Evolutionary conservation across 1,140 invertebrate species (phyloP).

Genomic region (Hormaphis cornu): DNA sequence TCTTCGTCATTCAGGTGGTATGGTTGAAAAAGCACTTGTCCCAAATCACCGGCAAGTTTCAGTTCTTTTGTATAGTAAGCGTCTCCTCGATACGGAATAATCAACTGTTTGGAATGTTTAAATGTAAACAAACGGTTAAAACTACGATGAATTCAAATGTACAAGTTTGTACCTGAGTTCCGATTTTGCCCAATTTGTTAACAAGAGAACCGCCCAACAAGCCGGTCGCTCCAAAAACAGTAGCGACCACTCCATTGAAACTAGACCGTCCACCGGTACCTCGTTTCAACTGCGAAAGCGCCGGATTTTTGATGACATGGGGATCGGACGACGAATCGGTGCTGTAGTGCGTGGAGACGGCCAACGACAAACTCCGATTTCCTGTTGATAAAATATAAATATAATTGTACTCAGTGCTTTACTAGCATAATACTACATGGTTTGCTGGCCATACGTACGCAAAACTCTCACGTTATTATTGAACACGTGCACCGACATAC

Average conservation of each 20-base stretch:
- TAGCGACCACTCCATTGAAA: conserved; percentile 92
- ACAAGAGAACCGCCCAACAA: conserved; percentile 77
- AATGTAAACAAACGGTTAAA: not conserved
- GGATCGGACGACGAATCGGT: not conserved
- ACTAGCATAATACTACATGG: not conserved
- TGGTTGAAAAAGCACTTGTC: conserved; percentile 86
- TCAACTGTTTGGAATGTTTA: conserved; percentile 54
- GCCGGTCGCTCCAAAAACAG: conserved; percentile 89
- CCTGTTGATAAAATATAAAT: not conserved
- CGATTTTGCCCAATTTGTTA: conserved; percentile 79
- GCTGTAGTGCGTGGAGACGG: conserved; percentile 7
- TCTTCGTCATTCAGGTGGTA: conserved; percentile 80
- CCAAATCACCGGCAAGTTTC: conserved; percentile 85
- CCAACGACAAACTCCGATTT: conserved; percentile 1
- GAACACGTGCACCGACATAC: conserved; percentile 3
- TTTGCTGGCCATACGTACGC: not conserved
- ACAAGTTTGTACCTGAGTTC: conserved; percentile 56
- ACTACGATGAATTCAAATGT: not conserved
- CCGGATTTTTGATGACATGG: conserved; percentile 44
- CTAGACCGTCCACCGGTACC: conserved; percentile 90
- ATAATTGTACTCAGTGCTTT: not conserved
- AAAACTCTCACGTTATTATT: not conserved
- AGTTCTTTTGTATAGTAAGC: conserved; percentile 63
- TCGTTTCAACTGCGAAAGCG: conserved; percentile 59
- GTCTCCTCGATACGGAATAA: conserved; percentile 86